Base-by-base conservation (phyloP, 2,888 invertebrate genomes). In the Cephus spinipes region DNA sequence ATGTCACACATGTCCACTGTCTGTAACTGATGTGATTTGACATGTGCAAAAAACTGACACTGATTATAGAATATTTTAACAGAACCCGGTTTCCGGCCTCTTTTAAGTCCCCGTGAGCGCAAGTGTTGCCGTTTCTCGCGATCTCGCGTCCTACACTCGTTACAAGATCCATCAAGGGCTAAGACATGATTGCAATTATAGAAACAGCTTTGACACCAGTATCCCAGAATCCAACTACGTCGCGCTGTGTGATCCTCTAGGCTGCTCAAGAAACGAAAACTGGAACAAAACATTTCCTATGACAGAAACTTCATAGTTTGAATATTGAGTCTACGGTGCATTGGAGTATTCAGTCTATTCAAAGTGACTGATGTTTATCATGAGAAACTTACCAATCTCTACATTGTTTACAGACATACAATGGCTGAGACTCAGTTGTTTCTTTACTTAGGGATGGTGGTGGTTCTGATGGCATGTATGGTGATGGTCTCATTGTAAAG, bases 191-290 rank as follows among this genome's bases (percentile, higher is more conserved):
- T 82, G 77, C 91, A 91, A 40, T 79, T 76, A 31, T 77, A 23
- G 69, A 87, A 90, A 81, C 91, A 91, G 11, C 77, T 55, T 12
- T 83, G 84, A 80, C 91, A 91, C 90, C 90, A 91, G 76, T 88
- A 89, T 23, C 91, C 91, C 69, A 91, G 79, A 40, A 91, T 87
- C 89, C 90, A 91, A 80, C 90, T 89, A n/a, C 85, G 88, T 12
- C 91, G 85, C 4, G 83, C 77, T 9, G 79, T 82, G 73, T 91
- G 91, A 12, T 90, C 89, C 23, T 90, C 87, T 55, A 87, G 85
- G 74, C 90, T 90, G 76, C 82, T 86, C 79, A 79, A 69, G 78
- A 89, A 89, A 55, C 87, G 86, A 76, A 90, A 91, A 79, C 91
- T 91, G 81, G 23, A 84, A 87, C 12, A 79, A 76, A 78, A 76